Conservation (phyloP, 2,113 vertebrate species). For the Thamnaconus septentrionalis region DNA sequence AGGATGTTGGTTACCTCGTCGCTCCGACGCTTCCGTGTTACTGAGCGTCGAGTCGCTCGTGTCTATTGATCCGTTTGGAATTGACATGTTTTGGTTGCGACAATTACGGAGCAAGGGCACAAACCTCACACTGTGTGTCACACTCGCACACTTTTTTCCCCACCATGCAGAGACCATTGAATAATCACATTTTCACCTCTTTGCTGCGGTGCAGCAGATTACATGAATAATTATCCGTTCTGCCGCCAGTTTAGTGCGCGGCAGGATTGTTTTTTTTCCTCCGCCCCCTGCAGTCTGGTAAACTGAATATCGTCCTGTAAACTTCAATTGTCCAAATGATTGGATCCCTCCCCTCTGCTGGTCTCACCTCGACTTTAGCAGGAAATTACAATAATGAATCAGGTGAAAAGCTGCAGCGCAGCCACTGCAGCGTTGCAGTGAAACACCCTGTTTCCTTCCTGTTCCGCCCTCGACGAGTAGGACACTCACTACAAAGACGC, state of each 20-base stretch:
- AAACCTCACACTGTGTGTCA: not conserved
- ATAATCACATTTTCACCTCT: too few relatives aligned
- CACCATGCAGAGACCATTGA: too few relatives aligned
- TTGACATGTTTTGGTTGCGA: not conserved
- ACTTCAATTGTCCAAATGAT: too few relatives aligned
- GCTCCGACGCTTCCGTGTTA: not conserved
- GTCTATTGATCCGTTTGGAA: not conserved
- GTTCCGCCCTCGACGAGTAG: constrained; percentile 50
- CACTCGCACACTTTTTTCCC: not conserved
- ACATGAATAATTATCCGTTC: too few relatives aligned
- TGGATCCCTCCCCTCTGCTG: too few relatives aligned
- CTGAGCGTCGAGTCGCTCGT: not conserved
- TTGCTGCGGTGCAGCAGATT: too few relatives aligned
- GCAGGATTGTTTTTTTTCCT: too few relatives aligned
- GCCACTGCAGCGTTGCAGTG: constrained; percentile 1
- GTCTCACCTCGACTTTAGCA: not conserved
- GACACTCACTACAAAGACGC: constrained; percentile 53
- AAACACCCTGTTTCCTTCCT: constrained; percentile 13
- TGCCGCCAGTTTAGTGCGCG: too few relatives aligned
- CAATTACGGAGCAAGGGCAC: not conserved
- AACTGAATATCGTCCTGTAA: too few relatives aligned
- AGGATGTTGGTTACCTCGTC: constrained; percentile 2
- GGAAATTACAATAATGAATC: constrained; percentile 1
- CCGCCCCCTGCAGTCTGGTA: too few relatives aligned
- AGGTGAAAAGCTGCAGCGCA: not conserved